Percentiles rank a stretch among this genome's conserved stretches.
These are phyloP conservation scores for Antheraea assamensis DNA, from an alignment of 2,888 invertebrate species.

Conservation along the genomic window DNA sequence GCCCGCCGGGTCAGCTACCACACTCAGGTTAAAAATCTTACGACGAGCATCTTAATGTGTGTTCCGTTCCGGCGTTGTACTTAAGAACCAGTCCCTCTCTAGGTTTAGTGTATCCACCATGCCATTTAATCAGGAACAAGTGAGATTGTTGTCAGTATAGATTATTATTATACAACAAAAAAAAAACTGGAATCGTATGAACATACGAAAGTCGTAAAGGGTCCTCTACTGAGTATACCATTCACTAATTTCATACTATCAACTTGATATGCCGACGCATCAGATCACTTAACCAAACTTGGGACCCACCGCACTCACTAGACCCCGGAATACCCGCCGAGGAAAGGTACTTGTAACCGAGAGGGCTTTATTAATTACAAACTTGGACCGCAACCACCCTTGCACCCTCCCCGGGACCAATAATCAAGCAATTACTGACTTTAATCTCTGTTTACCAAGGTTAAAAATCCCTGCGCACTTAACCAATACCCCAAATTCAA, in stretches of 20 bases:
- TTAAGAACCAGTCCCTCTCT: too few relatives aligned
- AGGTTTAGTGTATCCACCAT: too few relatives aligned
- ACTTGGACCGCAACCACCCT: slow-evolving; percentile 75
- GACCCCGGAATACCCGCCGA: slow-evolving; percentile 56
- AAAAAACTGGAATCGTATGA: too few relatives aligned
- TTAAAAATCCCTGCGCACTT: slow-evolving; percentile 62
- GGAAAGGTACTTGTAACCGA: slow-evolving; percentile 81
- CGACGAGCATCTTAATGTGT: too few relatives aligned
- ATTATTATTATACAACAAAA: too few relatives aligned
- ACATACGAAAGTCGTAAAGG: neutral
- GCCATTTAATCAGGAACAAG: too few relatives aligned
- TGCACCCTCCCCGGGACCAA: slow-evolving; percentile 37
- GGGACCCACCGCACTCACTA: slow-evolving; percentile 19
- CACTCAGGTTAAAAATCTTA: too few relatives aligned
- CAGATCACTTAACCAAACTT: slow-evolving; percentile 15
- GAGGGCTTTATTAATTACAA: slow-evolving; percentile 82
- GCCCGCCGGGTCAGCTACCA: too few relatives aligned
- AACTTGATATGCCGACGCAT: neutral
- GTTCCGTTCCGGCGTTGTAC: too few relatives aligned
- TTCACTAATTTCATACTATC: neutral
- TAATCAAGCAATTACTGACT: slow-evolving; percentile 59
- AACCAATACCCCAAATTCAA: slow-evolving; percentile 61
- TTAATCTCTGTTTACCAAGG: slow-evolving; percentile 62
- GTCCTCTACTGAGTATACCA: neutral
- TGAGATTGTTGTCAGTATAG: too few relatives aligned